Conservation (phyloP, 2,888 invertebrate species). For the Coelopa pilipes region DNA sequence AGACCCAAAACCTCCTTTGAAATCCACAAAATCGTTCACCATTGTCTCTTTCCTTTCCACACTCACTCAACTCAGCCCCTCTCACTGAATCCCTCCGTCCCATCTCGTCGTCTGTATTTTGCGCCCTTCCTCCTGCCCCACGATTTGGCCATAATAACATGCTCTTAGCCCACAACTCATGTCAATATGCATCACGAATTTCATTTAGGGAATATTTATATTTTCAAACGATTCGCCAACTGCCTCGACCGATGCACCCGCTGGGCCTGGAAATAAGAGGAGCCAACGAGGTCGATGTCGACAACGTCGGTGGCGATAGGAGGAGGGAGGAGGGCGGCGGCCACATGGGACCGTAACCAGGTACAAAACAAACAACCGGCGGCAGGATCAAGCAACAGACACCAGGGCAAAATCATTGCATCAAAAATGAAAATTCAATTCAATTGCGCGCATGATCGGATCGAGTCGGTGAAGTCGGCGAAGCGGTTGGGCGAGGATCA, state of each 20-base stretch:
- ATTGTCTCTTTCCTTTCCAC: no score
- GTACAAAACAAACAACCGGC: conserved; percentile 36
- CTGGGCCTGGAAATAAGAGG: conserved; percentile 36
- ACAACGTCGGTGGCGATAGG: conserved; percentile 11
- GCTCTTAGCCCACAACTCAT: conserved; percentile 65
- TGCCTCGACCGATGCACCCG: conserved; percentile 36
- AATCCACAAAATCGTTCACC: no score
- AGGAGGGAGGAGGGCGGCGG: conserved; percentile 22
- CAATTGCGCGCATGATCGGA: conserved; percentile 35
- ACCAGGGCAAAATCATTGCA: conserved; percentile 34
- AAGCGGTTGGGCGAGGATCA: conserved; percentile 7
- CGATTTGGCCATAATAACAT: conserved; percentile 52
- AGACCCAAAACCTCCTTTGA: no score
- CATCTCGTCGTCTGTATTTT: no score
- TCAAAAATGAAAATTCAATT: conserved; percentile 36
- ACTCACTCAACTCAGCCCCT: no score
- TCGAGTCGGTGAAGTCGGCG: conserved; percentile 6
- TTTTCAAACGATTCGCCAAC: conserved; percentile 48
- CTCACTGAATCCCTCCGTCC: no score
- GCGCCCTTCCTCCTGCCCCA: neutral
- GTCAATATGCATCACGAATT: conserved; percentile 63
- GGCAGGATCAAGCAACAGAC: conserved; percentile 48
- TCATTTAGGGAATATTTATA: conserved; percentile 65
- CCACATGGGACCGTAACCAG: neutral
- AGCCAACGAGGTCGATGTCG: conserved; percentile 1